Base-by-base conservation (phyloP, 2,113 vertebrate species). In the Thoracochromis brauschi region DNA sequence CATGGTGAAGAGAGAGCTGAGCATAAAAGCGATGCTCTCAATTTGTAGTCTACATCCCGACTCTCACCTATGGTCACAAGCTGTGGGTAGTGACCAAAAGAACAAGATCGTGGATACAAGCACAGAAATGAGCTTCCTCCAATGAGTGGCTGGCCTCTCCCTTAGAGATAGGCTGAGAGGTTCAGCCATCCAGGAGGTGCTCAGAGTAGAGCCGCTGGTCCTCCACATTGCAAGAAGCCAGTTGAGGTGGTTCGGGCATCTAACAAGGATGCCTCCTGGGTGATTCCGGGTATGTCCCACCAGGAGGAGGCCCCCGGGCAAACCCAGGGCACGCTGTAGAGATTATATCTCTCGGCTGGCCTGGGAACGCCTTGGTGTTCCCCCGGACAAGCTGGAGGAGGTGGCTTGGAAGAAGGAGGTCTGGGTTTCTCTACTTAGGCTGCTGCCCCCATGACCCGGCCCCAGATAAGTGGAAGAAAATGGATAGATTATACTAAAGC, bases 31-130 rank as follows among this genome's bases (percentile, higher is more conserved):
- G 13, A 58, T 16, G 3, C 55, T 58, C 26, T 58, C 55, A 58
- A 58, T 58, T 58, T 58, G 7, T 26, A 5, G 0, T 58, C 8
- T 31, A 31, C 14, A 0, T 16, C 55, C 55, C 8, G 0, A 58
- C 8, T 0, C 5, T 58, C 55, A 58, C 55, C 55, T 58, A 17
- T 9, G 55, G 55, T 31, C 55, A 58, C 55, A 9, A 58, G 26
- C 55, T 58, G 26, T 31, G 55, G 55, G 8, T 58, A 58, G 26
- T 58, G 55, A 31, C 55, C 26, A 16, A 58, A 58, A 58, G 3
- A 58, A 31, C 26, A 16, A 58, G 24, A 26, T 14, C 0, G 7
- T 12, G 0, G 54, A 57, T 57, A 16, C 4, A 57, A 16, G 54
- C 3, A 5, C 54, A 29, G 3, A 57, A 57, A 57, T 14, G 54